phyloP scores from a whole-genome alignment of 2,888 invertebrate genomes.

The Chrysolina americana region DNA sequence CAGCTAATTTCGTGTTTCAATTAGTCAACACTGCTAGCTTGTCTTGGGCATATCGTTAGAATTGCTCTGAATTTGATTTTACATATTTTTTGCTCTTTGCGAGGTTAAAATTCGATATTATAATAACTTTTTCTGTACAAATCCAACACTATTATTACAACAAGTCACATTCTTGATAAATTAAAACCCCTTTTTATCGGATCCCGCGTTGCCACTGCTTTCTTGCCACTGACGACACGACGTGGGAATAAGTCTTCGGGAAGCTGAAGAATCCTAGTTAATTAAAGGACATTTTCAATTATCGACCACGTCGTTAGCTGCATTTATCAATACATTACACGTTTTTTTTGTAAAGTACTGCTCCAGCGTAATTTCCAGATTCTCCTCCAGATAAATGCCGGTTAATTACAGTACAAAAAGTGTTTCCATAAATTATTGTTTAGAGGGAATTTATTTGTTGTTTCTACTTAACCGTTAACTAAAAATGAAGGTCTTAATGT shows the following conservation, averaged over 20 bases:
- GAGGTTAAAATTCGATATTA: no score
- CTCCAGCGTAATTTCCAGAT: slow-evolving; percentile 51
- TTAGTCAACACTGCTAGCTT: no score
- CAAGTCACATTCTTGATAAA: no score
- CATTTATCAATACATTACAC: slow-evolving; percentile 60
- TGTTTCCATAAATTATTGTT: slow-evolving; percentile 47
- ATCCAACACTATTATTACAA: not conserved
- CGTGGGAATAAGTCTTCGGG: slow-evolving; percentile 55
- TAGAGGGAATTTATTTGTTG: slow-evolving; percentile 41
- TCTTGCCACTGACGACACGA: slow-evolving; percentile 45
- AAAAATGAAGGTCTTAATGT: slow-evolving; percentile 43
- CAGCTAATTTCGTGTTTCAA: no score
- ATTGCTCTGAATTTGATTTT: no score
- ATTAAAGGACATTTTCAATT: slow-evolving; percentile 64
- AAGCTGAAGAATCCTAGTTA: slow-evolving; percentile 62
- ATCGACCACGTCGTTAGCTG: slow-evolving; percentile 59
- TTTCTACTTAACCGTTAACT: slow-evolving; percentile 33
- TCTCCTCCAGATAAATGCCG: slow-evolving; percentile 49
- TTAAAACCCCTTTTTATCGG: not conserved
- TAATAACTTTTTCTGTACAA: not conserved
- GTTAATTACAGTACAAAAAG: slow-evolving; percentile 50
- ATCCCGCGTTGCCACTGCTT: not conserved
- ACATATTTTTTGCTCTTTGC: no score
- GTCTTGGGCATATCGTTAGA: no score
- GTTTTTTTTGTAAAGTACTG: slow-evolving; percentile 49